Evolutionary conservation across 2,797 vertebrate species (phyloP), one percentile per base, ranked within the genome.

Genomic region (Caiman crocodilus): DNA sequence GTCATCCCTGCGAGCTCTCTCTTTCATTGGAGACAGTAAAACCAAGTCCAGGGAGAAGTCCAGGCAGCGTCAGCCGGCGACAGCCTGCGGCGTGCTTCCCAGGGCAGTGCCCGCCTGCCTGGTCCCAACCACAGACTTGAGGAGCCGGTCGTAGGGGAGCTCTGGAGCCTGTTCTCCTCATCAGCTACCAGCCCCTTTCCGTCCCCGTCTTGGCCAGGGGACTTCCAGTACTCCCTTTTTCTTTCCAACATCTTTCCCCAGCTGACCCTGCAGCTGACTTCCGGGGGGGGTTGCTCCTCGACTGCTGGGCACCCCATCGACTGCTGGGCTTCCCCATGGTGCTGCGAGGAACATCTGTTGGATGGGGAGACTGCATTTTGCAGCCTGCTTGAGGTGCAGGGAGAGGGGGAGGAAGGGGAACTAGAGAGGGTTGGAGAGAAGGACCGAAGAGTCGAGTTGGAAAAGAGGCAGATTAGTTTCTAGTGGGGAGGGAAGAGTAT

Each of bases 231-330:
- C 26, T 85, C 60, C 16, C 1, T 4, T 55, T 50, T 55, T 2
- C 16, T 87, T 90, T 30, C 0, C 2, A 69, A n/a, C 63, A 15
- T 4, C 75, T 28, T 35, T 5, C 3, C 16, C 7, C 18, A 1
- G 1, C 1, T 56, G 28, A 75, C 82, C 30, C 42, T 4, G 3
- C 14, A 4, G 0, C 1, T 14, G 61, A 42, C 17, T 17, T 73
- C 30, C 13, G 25, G 55, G 21, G 69, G 1, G 1, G 6, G 3
- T 59, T 79, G 32, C 80, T 64, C 23, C 7, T 61, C 4, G 61
- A 12, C 57, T 71, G 32, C 17, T 28, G 59, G 64, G 18, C 56
- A 91, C 5, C 25, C 20, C 1, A 13, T 76, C 57, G 64, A 76
- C 0, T 57, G 84, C 32, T 69, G 67, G 35, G 89, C 32, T 60